Conservation (phyloP, 92 coral and sea anemone genomes). For the Phenganax marumi region DNA sequence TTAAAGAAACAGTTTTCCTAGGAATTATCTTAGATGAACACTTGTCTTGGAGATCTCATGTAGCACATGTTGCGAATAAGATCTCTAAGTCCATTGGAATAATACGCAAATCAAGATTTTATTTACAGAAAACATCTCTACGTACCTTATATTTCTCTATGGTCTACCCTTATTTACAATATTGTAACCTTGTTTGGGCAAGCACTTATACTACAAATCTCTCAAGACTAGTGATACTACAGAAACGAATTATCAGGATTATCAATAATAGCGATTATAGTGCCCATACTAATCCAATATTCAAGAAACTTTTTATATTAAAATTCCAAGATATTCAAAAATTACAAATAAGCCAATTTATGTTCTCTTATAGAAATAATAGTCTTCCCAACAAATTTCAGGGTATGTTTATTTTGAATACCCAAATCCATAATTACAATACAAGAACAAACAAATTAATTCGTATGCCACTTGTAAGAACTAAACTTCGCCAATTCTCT, state of each 20-base stretch:
- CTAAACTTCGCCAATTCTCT: no score
- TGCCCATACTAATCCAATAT: background rate
- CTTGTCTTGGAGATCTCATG: no score
- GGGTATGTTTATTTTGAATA: background rate
- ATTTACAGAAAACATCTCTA: background rate
- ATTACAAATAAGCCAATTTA: background rate
- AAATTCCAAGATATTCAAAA: no score
- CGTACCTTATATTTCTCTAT: background rate
- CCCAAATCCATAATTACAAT: background rate
- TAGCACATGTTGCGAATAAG: no score
- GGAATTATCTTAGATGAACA: background rate
- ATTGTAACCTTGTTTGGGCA: conserved; percentile 2
- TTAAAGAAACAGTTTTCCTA: no score
- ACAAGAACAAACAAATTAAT: no score
- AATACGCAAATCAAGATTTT: no score
- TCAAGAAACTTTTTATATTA: background rate
- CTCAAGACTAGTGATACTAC: background rate
- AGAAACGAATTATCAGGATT: background rate
- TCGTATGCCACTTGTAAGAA: no score
- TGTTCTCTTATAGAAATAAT: background rate
- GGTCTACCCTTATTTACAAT: conserved; percentile 4
- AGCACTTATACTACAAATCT: background rate
- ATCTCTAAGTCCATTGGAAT: no score
- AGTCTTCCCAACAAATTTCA: background rate
- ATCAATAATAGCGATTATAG: background rate